phyloP scores from a whole-genome alignment of 2,888 invertebrate species.

The Digitonthophagus gazella region DNA sequence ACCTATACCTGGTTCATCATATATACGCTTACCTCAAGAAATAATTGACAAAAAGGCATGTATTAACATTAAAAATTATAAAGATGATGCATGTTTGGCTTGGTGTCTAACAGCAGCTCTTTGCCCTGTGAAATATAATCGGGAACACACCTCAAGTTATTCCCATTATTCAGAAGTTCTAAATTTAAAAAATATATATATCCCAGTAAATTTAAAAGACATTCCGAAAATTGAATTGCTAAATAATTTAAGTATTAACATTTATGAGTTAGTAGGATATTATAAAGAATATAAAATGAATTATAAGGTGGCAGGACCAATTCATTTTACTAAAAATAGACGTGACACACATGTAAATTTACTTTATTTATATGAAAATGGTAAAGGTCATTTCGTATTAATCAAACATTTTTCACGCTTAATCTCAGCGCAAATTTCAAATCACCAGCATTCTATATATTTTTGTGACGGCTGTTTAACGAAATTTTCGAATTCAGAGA shows the following conservation, averaged over 20 bases:
- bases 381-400: neutral
- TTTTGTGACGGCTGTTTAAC: conserved; percentile 1
- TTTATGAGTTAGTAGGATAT: neutral
- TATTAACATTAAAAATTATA: neutral
- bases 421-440: neutral
- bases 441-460: neutral
- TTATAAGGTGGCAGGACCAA: neutral
- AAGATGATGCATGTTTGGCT: neutral
- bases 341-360: neutral
- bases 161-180: too few species aligned
- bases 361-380: neutral
- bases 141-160: neutral
- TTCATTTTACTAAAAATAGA: neutral
- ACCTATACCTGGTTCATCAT: neutral
- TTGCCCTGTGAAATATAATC: neutral
- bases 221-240: too few species aligned
- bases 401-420: neutral
- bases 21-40: neutral
- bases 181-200: too few species aligned
- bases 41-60: neutral
- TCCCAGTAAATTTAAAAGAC: too few species aligned
- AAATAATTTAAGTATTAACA: too few species aligned
- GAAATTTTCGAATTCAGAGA: neutral
- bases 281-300: neutral
- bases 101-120: neutral